Evolutionary conservation across 1,140 invertebrate genomes (phyloP), one percentile per base, ranked within the genome.

Genomic region (Mesaphorura yosii): DNA sequence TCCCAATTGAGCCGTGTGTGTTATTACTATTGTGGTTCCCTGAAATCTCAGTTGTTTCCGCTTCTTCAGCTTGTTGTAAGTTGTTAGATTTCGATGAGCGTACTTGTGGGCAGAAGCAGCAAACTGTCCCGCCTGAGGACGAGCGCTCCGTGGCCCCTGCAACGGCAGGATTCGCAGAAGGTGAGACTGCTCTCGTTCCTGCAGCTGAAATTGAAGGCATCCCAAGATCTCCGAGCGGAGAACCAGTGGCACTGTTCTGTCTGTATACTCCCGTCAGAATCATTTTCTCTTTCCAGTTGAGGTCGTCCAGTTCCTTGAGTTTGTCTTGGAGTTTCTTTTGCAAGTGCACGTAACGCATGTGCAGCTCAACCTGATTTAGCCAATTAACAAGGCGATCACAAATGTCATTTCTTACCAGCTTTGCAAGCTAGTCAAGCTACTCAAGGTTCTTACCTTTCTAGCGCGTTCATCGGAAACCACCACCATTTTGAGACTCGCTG

Each of bases 391-490:
- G 10, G 40, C 7, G 7, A 19, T 42, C 23, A 10, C 6, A 17
- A 42, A 42, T 10, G 7, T 19, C 19, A 22, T 42, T 12, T 37
- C 17, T 37, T 37, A 12, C 34, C 17, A 12, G 12, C 12, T 37
- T 12, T 12, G 34, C 22, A 31, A 15, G 25, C 15, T 42, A 15
- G 29, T 51, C 27, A 25, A 37, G 14, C 22, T 31, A 48, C 39
- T n/a, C 37, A 38, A 31, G n/a, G 41, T 38, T 14, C 51, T 4
- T 59, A 85, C 88, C 77, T 94, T 94, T 47, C 86, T 76, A 0
- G 93, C 88, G 64, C 91, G 92, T 67, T 95, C 87, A 73, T 94
- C 90, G 67, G 93, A 94, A 2, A 92, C 78, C 0, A 94, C 89
- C 1, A 94, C 89, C 80, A 94, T 89, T 50, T 90, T 76, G 84